These are phyloP conservation scores for Acanthiza pusilla DNA, from an alignment of 2,797 vertebrate species.

Conservation along the genomic window DNA sequence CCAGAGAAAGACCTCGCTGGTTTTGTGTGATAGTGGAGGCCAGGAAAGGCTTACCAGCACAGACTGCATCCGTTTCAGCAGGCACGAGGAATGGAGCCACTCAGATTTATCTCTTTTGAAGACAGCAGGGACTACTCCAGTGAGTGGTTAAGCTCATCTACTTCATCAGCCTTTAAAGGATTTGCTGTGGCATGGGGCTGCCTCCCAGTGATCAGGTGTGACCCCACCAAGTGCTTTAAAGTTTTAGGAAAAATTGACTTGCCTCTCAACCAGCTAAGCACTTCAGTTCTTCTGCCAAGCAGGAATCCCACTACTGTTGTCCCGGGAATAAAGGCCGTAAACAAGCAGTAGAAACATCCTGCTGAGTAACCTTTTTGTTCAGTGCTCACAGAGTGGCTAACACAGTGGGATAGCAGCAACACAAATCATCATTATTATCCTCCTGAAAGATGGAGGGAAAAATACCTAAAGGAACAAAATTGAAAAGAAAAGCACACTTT, in stretches of 20 bases:
- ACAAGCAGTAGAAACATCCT: conserved; percentile 1
- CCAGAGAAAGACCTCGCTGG: background rate
- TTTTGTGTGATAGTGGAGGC: fast-evolving
- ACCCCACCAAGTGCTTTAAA: background rate
- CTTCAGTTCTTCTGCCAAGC: conserved; percentile 8
- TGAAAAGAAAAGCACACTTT: background rate
- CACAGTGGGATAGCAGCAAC: background rate
- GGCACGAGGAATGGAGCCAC: background rate
- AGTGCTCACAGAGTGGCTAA: background rate
- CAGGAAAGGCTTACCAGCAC: background rate
- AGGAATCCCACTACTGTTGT: background rate
- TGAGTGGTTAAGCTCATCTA: background rate
- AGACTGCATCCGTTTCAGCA: background rate
- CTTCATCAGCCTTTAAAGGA: background rate
- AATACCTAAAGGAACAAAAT: conserved; percentile 16
- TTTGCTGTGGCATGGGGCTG: background rate
- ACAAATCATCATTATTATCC: conserved; percentile 34
- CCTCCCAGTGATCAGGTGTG: background rate
- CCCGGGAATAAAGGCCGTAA: background rate
- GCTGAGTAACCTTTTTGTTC: conserved; percentile 22
- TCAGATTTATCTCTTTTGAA: conserved; percentile 14
- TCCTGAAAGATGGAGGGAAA: conserved; percentile 11
- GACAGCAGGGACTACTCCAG: background rate
- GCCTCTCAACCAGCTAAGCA: background rate
- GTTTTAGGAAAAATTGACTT: background rate